Evolutionary conservation across 35 echinoderm and acorn worm species (phyloP), one percentile per base, ranked within the genome.

Genomic region (Apostichopus japonicus): DNA sequence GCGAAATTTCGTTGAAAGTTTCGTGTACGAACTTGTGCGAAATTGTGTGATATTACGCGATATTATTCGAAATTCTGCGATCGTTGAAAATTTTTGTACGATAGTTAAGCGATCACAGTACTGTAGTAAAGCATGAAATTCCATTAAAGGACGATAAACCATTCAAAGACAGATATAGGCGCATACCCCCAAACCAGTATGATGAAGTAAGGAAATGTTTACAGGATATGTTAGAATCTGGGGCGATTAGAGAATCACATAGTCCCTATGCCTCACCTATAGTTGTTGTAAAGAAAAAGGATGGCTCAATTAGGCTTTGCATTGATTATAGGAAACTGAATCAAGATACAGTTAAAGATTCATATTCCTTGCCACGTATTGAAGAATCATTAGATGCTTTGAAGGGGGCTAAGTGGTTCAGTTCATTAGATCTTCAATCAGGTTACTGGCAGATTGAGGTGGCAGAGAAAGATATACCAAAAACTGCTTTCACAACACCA

Each of bases 251-350:
- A 17, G 63, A 83, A 6, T 91, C 87, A 79, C 52, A 76, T 19
- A 91, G 90, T 55, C 94, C 93, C 5, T 91, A 92, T 75, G 93
- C 93, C n/a, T 84, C 88, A 9, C 93, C 93, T 10, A 94, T 87
- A 25, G 93, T 94, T 15, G 56, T 94, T 33, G 93, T 94, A 8
- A 53, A 62, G 13, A 94, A 94, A 79, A 94, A 94, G 79, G 93
- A 94, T 78, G 72, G 72, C 16, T 86, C 78, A 56, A 65, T 92
- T 19, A 15, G 90, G 65, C 55, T 94, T 5, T 91, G 93, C 77
- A 92, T 94, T 65, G 93, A 94, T 67, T 94, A 84, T 24, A 23
- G 93, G 8, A 59, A 84, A 52, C 19, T 94, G 19, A 94, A 94
- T n/a, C 71, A 24, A 1, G 27, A 73, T 5, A 87, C 62, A 65